These are phyloP conservation scores for Vidua chalybeata DNA, from an alignment of 2,113 vertebrate genomes.

Conservation along the genomic window DNA sequence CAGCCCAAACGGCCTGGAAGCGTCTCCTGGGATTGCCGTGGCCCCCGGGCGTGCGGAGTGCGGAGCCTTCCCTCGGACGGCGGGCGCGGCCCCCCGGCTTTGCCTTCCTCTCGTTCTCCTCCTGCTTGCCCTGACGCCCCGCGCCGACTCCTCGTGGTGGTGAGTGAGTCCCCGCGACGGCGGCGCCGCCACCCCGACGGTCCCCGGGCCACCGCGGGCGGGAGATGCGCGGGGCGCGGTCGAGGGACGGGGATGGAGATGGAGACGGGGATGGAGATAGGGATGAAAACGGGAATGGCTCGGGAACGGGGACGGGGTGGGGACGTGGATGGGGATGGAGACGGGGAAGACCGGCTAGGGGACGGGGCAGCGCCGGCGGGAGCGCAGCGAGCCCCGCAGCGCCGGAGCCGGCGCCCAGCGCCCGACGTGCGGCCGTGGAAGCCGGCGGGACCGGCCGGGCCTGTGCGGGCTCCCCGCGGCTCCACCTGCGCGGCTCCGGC, in stretches of 20 bases:
- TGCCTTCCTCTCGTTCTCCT: constrained; percentile 82
- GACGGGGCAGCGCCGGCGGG: not conserved
- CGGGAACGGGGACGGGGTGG: not conserved
- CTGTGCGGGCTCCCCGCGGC: not conserved
- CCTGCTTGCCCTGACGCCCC: constrained; percentile 87
- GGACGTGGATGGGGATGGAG: not conserved
- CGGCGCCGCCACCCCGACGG: not conserved
- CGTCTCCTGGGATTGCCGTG: constrained; percentile 64
- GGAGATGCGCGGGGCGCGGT: not conserved
- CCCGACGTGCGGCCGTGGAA: not conserved
- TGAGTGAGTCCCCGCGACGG: constrained; percentile 79
- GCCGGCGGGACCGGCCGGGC: not conserved
- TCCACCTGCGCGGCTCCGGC: not conserved
- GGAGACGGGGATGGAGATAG: not conserved
- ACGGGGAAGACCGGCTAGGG: not conserved
- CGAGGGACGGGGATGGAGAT: not conserved
- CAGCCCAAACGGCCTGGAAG: constrained; percentile 66
- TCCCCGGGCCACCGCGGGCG: not conserved
- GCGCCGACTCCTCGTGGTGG: constrained; percentile 94
- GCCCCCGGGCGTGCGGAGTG: constrained; percentile 69
- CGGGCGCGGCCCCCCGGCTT: constrained; percentile 76
- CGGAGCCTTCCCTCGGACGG: constrained; percentile 67
- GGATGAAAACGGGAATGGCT: not conserved
- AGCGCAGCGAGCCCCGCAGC: not conserved
- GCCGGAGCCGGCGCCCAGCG: not conserved